A percentile compares a stretch with the other conserved stretches of the same genome.
Evolutionary conservation across 2,888 invertebrate genomes (phyloP).

Genomic region (Calliopum simillimum): DNA sequence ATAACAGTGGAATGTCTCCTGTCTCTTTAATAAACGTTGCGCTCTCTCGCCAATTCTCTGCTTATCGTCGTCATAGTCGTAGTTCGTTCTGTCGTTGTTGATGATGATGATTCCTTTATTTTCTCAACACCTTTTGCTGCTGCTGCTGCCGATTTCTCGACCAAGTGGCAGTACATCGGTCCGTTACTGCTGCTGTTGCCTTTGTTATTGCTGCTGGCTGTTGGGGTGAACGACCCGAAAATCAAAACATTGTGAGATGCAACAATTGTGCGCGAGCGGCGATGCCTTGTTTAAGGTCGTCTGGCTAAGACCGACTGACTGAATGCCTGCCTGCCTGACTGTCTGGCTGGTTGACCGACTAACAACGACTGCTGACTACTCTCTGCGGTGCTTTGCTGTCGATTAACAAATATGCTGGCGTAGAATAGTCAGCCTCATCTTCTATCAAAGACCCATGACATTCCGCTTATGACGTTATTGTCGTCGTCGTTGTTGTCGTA

Average conservation of each 20-base stretch:
- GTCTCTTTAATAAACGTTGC: background rate
- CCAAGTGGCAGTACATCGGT: conserved; percentile 31
- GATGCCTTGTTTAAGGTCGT: conserved; percentile 23
- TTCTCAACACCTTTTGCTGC: conserved; percentile 29
- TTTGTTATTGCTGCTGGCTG: conserved; percentile 24
- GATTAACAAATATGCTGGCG: conserved; percentile 12
- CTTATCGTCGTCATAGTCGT: background rate
- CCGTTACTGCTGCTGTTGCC: conserved; percentile 1
- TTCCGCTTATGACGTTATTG: background rate
- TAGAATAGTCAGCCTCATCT: too few relatives aligned
- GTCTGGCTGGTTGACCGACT: conserved; percentile 7
- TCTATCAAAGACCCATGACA: background rate
- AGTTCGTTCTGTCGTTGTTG: background rate
- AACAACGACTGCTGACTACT: background rate
- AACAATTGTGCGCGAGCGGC: conserved; percentile 49
- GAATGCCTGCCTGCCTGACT: conserved; percentile 2
- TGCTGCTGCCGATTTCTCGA: conserved; percentile 37
- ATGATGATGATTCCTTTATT: conserved; percentile 12
- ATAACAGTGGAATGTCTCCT: background rate
- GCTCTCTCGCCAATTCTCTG: conserved; percentile 1
- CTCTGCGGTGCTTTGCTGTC: conserved; percentile 20
- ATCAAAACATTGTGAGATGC: conserved; percentile 51
- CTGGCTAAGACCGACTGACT: conserved; percentile 4
- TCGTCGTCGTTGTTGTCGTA: conserved; percentile 19
- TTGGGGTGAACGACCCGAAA: conserved; percentile 48